Conservation (phyloP, 1,140 invertebrate genomes). For the Aphelenchoides besseyi region DNA sequence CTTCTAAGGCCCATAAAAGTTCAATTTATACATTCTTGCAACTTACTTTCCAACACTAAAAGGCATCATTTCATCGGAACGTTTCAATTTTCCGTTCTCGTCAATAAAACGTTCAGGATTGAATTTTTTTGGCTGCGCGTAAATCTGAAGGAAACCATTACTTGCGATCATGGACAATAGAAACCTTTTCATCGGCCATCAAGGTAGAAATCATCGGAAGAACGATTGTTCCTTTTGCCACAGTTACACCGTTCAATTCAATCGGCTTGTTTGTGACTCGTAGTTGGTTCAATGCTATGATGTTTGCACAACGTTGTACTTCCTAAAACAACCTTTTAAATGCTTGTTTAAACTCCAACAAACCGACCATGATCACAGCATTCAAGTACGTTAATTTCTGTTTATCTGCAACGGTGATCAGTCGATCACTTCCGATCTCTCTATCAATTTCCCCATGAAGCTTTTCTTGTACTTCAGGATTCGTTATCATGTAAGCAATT, state of each 20-base stretch:
- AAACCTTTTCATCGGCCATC: conserved; percentile 12
- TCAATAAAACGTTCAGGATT: conserved; percentile 20
- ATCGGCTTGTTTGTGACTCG: conserved; percentile 19
- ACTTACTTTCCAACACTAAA: conserved; percentile 20
- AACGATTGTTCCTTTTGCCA: conserved; percentile 17
- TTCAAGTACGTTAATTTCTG: background rate
- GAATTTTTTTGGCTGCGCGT: conserved; percentile 19
- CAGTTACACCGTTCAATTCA: background rate
- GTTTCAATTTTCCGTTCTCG: conserved; percentile 14
- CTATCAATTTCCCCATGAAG: background rate
- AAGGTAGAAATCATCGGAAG: conserved; percentile 22
- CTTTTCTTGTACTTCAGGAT: conserved; percentile 2
- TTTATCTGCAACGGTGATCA: background rate
- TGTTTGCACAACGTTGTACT: conserved; percentile 24
- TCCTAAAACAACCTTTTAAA: conserved; percentile 13
- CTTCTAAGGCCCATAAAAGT: too few relatives aligned
- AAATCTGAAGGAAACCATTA: background rate
- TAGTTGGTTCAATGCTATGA: conserved; percentile 16
- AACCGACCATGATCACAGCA: background rate
- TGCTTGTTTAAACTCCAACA: background rate
- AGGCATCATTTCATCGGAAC: conserved; percentile 14
- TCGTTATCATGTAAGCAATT: background rate
- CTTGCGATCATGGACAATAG: background rate
- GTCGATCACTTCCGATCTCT: background rate
- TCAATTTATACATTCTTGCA: too few relatives aligned